Base-by-base conservation (phyloP, 2,888 invertebrate species). In the Heliconius hortense region DNA sequence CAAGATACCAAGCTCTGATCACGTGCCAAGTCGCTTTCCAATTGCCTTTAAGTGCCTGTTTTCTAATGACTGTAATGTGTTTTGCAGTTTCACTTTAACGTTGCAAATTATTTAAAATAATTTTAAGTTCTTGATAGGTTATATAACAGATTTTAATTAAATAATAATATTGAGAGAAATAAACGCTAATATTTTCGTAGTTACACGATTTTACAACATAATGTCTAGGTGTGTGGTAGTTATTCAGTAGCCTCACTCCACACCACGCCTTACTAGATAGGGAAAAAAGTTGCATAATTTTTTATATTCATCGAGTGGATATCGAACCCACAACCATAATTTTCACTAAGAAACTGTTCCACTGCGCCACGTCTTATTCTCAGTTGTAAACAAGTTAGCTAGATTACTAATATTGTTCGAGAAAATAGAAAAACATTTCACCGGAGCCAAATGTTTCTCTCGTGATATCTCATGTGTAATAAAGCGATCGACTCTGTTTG, bases 1-100 rank as follows among this genome's bases (percentile, higher is more conserved):
- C 71, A 77, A 59, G 73, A 73, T 71, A 70, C 62, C 70, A 48
- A 59, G 68, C 28, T 63, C 76, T 74, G 77, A 70, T 74, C 72
- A 69, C 64, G 72, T 73, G 79, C 77, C 79, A 79, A 79, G 79
- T 76, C 73, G 72, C 66, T 74, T 77, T 77, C 53, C 77, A 70
- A 77, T 74, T 76, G 72, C 53, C 71, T 39, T 62, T 62, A 71
- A 63, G 70, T 63, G 72, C 26, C 69, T 74, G n/a, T 39, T 72
- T 72, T 72, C 48, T 67, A 59, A 73, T 60, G 66, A 21, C 62
- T 73, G 24, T 76, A 68, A 71, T 68, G 66, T 69, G 15, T 31
- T 53, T 66, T 26, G 48, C 73, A 48, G 48, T 74, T 68, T 68
- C 60, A 48, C 43, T 43, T 60, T n/a, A 69, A 24, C 69, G 4